Conservation (phyloP, 2,888 invertebrate genomes). For the Eremobia ochroleuca region DNA sequence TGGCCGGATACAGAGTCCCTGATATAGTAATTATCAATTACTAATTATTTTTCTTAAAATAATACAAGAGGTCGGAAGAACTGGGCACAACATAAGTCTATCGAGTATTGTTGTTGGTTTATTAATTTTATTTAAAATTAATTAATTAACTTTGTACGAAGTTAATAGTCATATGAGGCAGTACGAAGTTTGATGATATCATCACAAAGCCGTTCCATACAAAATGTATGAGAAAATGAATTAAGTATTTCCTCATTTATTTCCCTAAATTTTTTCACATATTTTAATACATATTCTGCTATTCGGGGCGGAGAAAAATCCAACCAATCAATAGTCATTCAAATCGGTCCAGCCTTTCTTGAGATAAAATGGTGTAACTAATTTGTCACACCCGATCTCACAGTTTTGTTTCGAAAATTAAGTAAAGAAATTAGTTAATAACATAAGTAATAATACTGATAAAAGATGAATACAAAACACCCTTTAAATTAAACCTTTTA, state of each 20-base stretch:
- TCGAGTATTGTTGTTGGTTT: constrained; percentile 44
- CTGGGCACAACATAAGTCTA: constrained; percentile 66
- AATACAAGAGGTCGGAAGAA: constrained; percentile 65
- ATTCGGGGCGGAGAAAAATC: no score
- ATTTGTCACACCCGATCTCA: neutral
- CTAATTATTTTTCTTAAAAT: constrained; percentile 36
- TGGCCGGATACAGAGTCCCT: constrained; percentile 60
- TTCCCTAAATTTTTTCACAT: no score
- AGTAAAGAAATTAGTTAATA: neutral
- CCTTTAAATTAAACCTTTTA: neutral
- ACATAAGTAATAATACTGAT: neutral
- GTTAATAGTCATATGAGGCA: no score
- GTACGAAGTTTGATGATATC: no score
- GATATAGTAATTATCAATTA: constrained; percentile 44
- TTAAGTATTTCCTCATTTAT: no score
- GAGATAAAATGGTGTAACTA: no score
- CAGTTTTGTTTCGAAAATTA: neutral
- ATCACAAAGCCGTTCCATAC: no score
- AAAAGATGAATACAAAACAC: neutral
- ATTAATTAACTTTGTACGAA: neutral
- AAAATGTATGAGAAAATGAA: no score
- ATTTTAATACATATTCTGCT: no score
- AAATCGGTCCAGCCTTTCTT: no score
- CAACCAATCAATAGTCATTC: no score
- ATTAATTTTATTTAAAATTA: constrained; percentile 51